These are phyloP conservation scores for Plestiodon gilberti DNA, from an alignment of 2,113 vertebrate genomes.

Conservation along the genomic window DNA sequence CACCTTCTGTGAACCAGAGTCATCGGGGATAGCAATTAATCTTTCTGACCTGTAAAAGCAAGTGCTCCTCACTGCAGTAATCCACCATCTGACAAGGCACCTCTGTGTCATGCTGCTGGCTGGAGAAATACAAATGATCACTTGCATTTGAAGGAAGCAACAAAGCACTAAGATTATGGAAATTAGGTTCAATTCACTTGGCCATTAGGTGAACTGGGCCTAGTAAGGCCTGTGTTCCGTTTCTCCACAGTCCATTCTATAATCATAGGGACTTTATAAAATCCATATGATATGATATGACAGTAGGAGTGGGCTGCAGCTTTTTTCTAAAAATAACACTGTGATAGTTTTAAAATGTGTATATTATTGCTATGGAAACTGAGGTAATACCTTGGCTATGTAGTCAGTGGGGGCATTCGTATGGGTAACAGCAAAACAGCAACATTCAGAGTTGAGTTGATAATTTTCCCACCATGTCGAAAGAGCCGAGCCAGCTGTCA, in stretches of 20 bases:
- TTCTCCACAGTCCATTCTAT: not conserved
- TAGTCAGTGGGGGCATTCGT: not conserved
- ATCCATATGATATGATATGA: not conserved
- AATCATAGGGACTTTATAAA: not conserved
- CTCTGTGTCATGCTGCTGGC: not conserved
- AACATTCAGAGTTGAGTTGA: not conserved
- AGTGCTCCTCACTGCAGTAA: not conserved
- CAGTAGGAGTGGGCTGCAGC: not conserved
- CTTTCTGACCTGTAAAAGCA: constrained; percentile 1
- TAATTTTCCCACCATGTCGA: accelerated
- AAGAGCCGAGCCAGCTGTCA: not conserved
- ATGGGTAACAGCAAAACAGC: not conserved
- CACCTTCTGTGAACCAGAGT: not conserved
- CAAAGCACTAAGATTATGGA: constrained; percentile 1
- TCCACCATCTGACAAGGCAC: not conserved
- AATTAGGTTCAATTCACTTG: not conserved
- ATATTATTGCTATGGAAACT: not conserved
- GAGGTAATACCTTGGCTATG: not conserved
- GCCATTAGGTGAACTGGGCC: not conserved
- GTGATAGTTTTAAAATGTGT: accelerated
- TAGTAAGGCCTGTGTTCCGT: not conserved
- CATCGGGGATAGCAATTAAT: constrained; percentile 6
- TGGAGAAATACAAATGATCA: not conserved
- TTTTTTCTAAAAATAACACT: not conserved
- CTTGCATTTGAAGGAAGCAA: not conserved